Conservation (phyloP, 1,140 invertebrate species). For the Eumeta japonica region DNA sequence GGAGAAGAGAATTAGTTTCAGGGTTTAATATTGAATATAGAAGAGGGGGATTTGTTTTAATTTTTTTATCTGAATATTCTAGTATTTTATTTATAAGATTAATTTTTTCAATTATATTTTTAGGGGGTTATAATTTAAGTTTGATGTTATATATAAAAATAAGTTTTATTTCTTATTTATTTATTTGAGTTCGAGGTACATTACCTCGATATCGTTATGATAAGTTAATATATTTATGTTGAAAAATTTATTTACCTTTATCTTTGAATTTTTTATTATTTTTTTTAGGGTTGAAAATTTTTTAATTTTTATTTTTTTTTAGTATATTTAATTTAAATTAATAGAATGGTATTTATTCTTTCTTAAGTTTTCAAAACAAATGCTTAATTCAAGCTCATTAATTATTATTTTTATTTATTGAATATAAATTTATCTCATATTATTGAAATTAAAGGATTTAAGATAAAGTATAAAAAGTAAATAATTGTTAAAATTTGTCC, state of each 20-base stretch:
- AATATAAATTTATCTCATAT: slow-evolving; percentile 55
- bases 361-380: slow-evolving; percentile 68
- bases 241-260: slow-evolving; percentile 57
- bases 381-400: slow-evolving; percentile 62
- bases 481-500: slow-evolving; percentile 58
- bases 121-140: slow-evolving; percentile 38
- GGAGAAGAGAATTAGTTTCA: slow-evolving; percentile 73
- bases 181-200: slow-evolving; percentile 60
- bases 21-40: slow-evolving; percentile 76
- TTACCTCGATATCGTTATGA: slow-evolving; percentile 62
- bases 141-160: slow-evolving; percentile 56
- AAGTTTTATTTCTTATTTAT: slow-evolving; percentile 54
- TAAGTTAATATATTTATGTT: slow-evolving; percentile 62
- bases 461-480: slow-evolving; percentile 56
- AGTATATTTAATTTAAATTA: slow-evolving; percentile 55
- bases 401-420: too few relatives aligned
- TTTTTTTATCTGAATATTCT: slow-evolving; percentile 72
- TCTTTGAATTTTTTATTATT: slow-evolving; percentile 57
- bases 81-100: slow-evolving; percentile 69
- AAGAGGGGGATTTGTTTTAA: slow-evolving; percentile 66
- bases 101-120: slow-evolving; percentile 58
- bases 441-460: slow-evolving; percentile 48
- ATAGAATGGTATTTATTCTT: slow-evolving; percentile 58
- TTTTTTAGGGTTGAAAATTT: slow-evolving; percentile 35
- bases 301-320: slow-evolving; percentile 31